Conservation (phyloP, 2,888 invertebrate species). For the Coleophora flavipennella region DNA sequence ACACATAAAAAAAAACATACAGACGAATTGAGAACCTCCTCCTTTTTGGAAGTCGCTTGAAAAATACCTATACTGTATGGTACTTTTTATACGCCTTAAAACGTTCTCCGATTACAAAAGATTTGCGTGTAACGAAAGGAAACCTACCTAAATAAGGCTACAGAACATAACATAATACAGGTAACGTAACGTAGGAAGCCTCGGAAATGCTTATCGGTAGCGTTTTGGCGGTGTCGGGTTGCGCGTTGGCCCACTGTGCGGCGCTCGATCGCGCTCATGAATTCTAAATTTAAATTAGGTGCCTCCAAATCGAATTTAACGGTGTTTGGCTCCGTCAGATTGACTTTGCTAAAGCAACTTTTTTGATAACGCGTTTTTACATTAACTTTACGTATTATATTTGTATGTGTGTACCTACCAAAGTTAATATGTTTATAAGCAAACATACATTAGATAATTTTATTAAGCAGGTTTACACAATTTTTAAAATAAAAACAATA, state of each 20-base stretch:
- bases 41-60: too few relatives aligned
- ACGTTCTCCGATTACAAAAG: slow-evolving; percentile 47
- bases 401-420: too few relatives aligned
- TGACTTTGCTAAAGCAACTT: slow-evolving; percentile 16
- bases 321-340: slow-evolving; percentile 34
- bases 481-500: too few relatives aligned
- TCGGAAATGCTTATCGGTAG: slow-evolving; percentile 62
- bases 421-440: too few relatives aligned
- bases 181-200: slow-evolving; percentile 50
- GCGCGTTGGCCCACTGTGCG: slow-evolving; percentile 23
- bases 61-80: too few relatives aligned
- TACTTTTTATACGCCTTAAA: slow-evolving; percentile 3
- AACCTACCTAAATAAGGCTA: slow-evolving; percentile 46
- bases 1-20: too few relatives aligned
- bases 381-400: too few relatives aligned
- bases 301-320: slow-evolving; percentile 45
- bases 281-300: slow-evolving; percentile 51
- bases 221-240: slow-evolving; percentile 60
- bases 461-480: too few relatives aligned
- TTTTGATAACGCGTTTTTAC: too few relatives aligned
- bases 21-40: too few relatives aligned
- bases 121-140: slow-evolving; percentile 59
- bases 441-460: too few relatives aligned
- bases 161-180: slow-evolving; percentile 47
- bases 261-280: slow-evolving; percentile 37